Percentiles rank a stretch among this genome's conserved stretches.
phyloP scores from a whole-genome alignment of 1,140 invertebrate genomes.

The Drosophila sturtevanti region DNA sequence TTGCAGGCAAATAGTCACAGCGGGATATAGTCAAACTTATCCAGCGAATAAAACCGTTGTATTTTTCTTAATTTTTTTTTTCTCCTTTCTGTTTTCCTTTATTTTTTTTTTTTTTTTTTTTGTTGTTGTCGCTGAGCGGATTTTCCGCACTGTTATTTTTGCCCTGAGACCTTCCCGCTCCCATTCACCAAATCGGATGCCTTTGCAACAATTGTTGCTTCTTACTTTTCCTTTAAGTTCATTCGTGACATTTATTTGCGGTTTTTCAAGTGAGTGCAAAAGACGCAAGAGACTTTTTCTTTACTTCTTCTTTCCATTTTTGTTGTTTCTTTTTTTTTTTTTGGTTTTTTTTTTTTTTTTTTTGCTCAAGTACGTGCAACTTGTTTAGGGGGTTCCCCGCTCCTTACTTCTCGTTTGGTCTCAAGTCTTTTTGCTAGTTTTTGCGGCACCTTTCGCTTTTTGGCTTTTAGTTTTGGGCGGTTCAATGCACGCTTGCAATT shows the following conservation, averaged over 20 bases:
- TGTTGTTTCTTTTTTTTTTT: slow-evolving; percentile 14
- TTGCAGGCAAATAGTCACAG: slow-evolving; percentile 66
- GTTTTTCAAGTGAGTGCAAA: slow-evolving; percentile 35
- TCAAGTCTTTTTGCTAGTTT: slow-evolving; percentile 15
- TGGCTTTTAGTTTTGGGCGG: slow-evolving; percentile 45
- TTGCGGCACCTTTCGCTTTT: slow-evolving; percentile 67
- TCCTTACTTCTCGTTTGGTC: background rate
- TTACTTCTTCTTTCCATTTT: slow-evolving; percentile 35
- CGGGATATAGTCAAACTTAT: slow-evolving; percentile 49
- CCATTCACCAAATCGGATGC: background rate
- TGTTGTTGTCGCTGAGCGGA: slow-evolving; percentile 39
- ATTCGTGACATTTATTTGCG: slow-evolving; percentile 76
- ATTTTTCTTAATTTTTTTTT: slow-evolving; percentile 59
- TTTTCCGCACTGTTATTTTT: slow-evolving; percentile 63
- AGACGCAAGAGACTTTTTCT: slow-evolving; percentile 19
- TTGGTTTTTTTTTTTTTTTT: slow-evolving; percentile 26
- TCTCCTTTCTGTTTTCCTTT: slow-evolving; percentile 3
- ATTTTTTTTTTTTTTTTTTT: slow-evolving; percentile 25
- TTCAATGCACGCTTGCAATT: slow-evolving; percentile 53
- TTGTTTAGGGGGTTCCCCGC: slow-evolving; percentile 48
- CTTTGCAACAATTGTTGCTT: slow-evolving; percentile 64
- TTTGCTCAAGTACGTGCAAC: slow-evolving; percentile 64
- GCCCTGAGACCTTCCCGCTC: slow-evolving; percentile 16
- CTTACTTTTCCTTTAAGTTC: slow-evolving; percentile 53
- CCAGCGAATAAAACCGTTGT: slow-evolving; percentile 42